Evolutionary conservation across 2,888 invertebrate species (phyloP), one percentile per base, ranked within the genome.

Genomic region (Autographa pulchrina): DNA sequence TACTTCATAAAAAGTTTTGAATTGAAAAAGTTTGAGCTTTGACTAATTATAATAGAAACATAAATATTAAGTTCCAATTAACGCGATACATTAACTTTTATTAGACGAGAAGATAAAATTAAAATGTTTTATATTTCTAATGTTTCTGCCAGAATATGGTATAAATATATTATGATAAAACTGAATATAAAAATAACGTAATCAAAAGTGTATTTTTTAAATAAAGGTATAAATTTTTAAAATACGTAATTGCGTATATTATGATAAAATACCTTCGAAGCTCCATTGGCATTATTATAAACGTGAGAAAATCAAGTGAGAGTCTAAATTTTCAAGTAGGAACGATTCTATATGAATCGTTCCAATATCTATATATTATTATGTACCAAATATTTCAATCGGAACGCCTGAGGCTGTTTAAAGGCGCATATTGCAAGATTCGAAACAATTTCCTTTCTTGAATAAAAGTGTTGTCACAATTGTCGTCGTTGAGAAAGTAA

Each of bases 1-100:
- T 80, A 68, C 38, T 66, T 68, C 72, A 25, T 35, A 62, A 76
- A 48, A 60, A 66, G 35, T 63, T 68, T 65, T 64, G 63, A 43
- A 41, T 35, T 48, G 35, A 20, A 74, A 41, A 78, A 74, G 31
- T 69, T 68, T n/a, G 11, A 9, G 25, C 41, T 75, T n/a, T 2
- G 25, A 66, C 20, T 64, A 67, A 61, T 70, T 25, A 48, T 48
- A 48, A 48, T 48, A 48, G 48, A 48, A 16, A 48, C n/a, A n/a
- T n/a, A n/a, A 20, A 59, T 65, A 65, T 6, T 11, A 48, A 63
- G 2, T 56, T 69, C 11, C 31, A 62, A 31, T 63, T 58, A 9
- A 73, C 54, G 18, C 16, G 48, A 54, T 8, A 63, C 52, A 67
- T 48, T 48, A 9, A 31, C 31, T 20, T 48, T 3, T 31, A 62